Evolutionary conservation across 2,797 vertebrate genomes (phyloP).

Genomic region (Ctenochaetus hawaiiensis): DNA sequence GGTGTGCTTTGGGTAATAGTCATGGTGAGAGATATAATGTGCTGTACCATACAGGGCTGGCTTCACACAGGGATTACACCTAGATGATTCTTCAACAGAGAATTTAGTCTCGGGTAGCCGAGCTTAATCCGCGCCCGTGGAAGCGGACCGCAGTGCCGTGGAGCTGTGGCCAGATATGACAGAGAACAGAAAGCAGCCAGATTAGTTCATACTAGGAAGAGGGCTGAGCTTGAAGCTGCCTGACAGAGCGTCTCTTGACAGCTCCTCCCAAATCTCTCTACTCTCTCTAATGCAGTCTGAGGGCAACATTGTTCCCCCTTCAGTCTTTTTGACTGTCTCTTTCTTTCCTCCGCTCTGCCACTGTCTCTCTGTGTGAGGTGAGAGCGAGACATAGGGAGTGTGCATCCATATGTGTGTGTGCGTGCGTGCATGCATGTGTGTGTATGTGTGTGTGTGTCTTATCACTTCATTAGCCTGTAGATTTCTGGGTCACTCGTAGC

Average conservation of each 20-base stretch:
- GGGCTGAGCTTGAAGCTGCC: conserved; percentile 58
- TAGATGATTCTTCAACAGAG: conserved; percentile 75
- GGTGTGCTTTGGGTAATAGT: conserved; percentile 57
- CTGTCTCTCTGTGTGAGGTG: conserved; percentile 52
- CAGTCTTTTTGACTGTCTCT: conserved; percentile 45
- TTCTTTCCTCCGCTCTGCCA: conserved; percentile 26
- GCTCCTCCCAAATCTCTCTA: conserved; percentile 70
- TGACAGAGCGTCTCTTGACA: conserved; percentile 70
- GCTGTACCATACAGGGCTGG: conserved; percentile 58
- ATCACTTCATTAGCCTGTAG: conserved; percentile 65
- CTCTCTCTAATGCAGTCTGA: conserved; percentile 67
- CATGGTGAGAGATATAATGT: conserved; percentile 64
- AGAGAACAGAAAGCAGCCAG: conserved; percentile 75
- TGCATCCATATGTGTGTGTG: conserved; percentile 15
- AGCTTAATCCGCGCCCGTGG: conserved; percentile 70
- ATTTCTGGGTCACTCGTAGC: conserved; percentile 74
- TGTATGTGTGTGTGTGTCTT: conserved; percentile 34
- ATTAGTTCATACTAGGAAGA: conserved; percentile 66
- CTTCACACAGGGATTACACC: conserved; percentile 80
- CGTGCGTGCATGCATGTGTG: conserved; percentile 14
- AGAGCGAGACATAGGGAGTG: conserved; percentile 24
- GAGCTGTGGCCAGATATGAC: conserved; percentile 70
- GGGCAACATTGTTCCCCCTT: conserved; percentile 66
- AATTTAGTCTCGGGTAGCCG: conserved; percentile 70
- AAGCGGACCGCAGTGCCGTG: conserved; percentile 55